These are phyloP conservation scores for Choristoneura fumiferana DNA, from an alignment of 1,140 invertebrate species.

Conservation along the genomic window DNA sequence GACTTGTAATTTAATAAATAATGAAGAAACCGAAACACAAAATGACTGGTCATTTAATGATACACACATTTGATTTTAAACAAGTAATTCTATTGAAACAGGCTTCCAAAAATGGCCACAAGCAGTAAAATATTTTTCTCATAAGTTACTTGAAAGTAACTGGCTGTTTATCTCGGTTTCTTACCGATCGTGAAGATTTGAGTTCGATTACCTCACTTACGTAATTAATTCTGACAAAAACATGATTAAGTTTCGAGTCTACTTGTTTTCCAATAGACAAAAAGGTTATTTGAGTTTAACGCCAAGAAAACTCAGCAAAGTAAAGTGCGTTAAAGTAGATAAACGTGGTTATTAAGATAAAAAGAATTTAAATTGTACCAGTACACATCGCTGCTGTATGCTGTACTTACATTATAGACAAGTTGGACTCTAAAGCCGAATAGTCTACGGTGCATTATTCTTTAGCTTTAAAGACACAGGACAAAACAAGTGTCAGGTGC, in stretches of 20 bases:
- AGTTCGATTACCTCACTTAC: conserved; percentile 16
- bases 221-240: conserved; percentile 12
- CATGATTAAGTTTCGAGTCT: conserved; percentile 11
- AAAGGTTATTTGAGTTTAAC: not conserved
- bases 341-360: not conserved
- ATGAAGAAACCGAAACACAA: not conserved
- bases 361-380: conserved; percentile 6
- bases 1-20: conserved; percentile 1
- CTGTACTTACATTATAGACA: conserved; percentile 17
- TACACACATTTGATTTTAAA: too few relatives aligned
- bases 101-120: too few relatives aligned
- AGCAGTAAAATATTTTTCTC: too few relatives aligned
- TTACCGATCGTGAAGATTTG: not conserved
- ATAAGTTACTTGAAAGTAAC: not conserved
- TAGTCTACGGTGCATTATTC: conserved; percentile 36
- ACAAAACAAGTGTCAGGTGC: conserved; percentile 59
- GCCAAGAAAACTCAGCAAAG: not conserved
- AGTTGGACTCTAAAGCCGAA: conserved; percentile 28
- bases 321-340: not conserved
- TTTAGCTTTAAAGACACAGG: conserved; percentile 42
- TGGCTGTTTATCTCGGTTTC: not conserved
- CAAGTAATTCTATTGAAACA: too few relatives aligned
- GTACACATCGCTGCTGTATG: not conserved
- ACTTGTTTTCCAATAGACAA: conserved; percentile 4
- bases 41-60: not conserved